Percentiles rank a stretch among this genome's conserved stretches.
Conservation (phyloP, 1,140 invertebrate genomes). For the Holotrichia oblita region DNA sequence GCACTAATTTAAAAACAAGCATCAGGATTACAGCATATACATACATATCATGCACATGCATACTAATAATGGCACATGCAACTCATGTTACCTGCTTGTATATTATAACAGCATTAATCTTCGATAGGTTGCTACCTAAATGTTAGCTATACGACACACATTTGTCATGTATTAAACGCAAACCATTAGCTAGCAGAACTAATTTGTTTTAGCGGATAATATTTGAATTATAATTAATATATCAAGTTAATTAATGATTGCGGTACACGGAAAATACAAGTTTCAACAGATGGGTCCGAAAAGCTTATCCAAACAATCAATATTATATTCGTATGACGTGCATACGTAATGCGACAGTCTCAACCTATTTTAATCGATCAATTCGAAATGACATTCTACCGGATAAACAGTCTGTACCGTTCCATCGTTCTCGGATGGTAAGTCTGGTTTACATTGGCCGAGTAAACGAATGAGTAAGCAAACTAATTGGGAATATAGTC, state of each 20-base stretch:
- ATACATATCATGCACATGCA: no score
- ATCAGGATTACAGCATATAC: no score
- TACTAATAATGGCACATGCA: no score
- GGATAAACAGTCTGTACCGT: no score
- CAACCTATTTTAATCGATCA: background rate
- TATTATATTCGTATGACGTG: background rate
- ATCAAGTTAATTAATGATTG: conserved; percentile 14
- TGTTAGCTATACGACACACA: background rate
- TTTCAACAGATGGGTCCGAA: background rate
- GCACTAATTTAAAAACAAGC: no score
- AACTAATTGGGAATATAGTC: no score
- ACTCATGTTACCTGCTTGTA: background rate
- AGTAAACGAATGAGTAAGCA: no score
- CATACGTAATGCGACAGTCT: background rate
- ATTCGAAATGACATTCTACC: no score
- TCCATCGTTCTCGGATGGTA: no score
- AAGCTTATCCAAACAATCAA: background rate
- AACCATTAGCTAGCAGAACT: background rate
- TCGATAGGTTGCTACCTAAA: background rate
- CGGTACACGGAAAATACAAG: background rate
- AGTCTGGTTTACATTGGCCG: no score
- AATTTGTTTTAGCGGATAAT: background rate
- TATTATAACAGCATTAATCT: background rate
- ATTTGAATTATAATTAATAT: conserved; percentile 4
- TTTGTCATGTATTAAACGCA: background rate